Evolutionary conservation across 2,888 invertebrate genomes (phyloP).

Genomic region (Caenorhabditis japonica): DNA sequence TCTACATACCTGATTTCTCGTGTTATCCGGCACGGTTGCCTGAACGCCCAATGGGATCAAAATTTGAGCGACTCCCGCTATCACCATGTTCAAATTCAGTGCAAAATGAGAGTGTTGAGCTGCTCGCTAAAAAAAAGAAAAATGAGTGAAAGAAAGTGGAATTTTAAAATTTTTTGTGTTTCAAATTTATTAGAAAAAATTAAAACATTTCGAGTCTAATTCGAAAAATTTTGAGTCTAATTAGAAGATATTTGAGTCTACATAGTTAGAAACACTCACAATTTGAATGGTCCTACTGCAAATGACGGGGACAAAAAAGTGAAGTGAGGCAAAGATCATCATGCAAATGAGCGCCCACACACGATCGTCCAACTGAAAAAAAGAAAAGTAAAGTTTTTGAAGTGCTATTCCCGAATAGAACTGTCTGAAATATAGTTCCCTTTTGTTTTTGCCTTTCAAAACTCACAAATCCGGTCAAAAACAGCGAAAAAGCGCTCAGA

Average conservation of each 20-base stretch:
- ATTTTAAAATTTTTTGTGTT: background rate
- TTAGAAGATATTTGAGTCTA: too few species aligned
- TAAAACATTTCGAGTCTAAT: too few species aligned
- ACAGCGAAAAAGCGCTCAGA: conserved; percentile 47
- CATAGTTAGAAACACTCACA: conserved; percentile 37
- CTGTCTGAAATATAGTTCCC: too few species aligned
- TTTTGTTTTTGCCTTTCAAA: too few species aligned
- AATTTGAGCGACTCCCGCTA: conserved; percentile 61
- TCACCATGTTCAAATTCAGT: conserved; percentile 58
- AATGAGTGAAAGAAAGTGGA: too few species aligned
- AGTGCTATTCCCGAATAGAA: too few species aligned
- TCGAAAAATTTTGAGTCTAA: too few species aligned
- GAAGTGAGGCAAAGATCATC: conserved; percentile 60
- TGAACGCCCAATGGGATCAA: conserved; percentile 58
- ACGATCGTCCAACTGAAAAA: conserved; percentile 51
- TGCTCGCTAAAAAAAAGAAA: conserved; percentile 55
- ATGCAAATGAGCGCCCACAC: conserved; percentile 45
- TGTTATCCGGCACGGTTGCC: conserved; percentile 55
- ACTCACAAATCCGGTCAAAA: conserved; percentile 59
- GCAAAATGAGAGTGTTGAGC: conserved; percentile 60
- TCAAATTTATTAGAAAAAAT: too few species aligned
- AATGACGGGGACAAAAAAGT: conserved; percentile 61
- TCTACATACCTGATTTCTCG: conserved; percentile 55
- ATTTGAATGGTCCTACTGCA: conserved; percentile 62
- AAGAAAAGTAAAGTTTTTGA: background rate